These are phyloP conservation scores for Halcyon leucocephala DNA, from an alignment of 2,797 vertebrate genomes.

Conservation along the genomic window DNA sequence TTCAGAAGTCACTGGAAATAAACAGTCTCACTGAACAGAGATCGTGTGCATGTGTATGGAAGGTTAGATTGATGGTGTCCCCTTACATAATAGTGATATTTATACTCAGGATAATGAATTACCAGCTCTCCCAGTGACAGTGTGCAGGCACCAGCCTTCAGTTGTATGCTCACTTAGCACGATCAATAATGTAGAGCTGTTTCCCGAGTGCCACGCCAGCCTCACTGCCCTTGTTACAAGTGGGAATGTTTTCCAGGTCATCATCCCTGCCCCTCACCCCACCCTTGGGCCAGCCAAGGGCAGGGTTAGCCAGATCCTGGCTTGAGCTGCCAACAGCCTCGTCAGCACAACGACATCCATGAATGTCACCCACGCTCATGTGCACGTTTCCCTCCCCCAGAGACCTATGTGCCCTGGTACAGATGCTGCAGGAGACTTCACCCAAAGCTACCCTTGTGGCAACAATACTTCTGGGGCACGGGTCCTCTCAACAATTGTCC, in stretches of 20 bases:
- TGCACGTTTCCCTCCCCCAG: accelerated
- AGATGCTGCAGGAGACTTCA: not conserved
- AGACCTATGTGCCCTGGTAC: accelerated
- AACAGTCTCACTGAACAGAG: not conserved
- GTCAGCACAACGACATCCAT: accelerated
- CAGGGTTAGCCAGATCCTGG: not conserved
- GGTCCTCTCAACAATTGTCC: not conserved
- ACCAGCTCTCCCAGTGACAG: not conserved
- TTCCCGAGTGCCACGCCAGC: not conserved
- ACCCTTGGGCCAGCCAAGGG: accelerated
- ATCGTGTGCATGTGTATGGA: accelerated
- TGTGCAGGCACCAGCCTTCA: slow-evolving; percentile 4
- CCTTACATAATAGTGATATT: not conserved
- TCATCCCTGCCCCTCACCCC: not conserved
- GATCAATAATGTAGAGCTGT: not conserved
- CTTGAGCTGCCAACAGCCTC: not conserved
- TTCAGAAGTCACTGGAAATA: not conserved
- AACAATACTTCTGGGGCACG: not conserved
- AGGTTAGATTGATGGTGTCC: not conserved
- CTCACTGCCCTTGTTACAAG: not conserved
- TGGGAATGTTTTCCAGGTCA: not conserved
- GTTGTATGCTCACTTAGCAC: not conserved
- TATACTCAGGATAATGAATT: not conserved
- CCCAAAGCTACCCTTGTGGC: not conserved
- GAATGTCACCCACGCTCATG: accelerated